phyloP scores from a whole-genome alignment of 1,140 invertebrate species.

The Trachymyrmex cornetzi region DNA sequence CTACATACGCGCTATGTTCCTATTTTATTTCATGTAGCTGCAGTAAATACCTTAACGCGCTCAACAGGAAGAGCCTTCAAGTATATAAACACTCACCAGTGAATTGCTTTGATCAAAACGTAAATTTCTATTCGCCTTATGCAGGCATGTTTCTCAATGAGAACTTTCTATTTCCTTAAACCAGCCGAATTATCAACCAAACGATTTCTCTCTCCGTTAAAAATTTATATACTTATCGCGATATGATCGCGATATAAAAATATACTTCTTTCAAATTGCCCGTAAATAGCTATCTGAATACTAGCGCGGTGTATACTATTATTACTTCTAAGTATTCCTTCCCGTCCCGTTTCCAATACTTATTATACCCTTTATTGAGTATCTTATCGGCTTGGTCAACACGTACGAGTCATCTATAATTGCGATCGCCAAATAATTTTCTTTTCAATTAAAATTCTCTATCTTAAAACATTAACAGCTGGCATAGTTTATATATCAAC shows the following conservation, averaged over 20 bases:
- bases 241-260: conserved; percentile 69
- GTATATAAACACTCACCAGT: neutral
- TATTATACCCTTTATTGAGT: conserved; percentile 49
- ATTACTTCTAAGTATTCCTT: conserved; percentile 50
- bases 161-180: conserved; percentile 32
- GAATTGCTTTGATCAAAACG: neutral
- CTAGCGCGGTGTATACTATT: conserved; percentile 59
- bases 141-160: conserved; percentile 16
- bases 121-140: neutral
- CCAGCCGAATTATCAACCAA: conserved; percentile 58
- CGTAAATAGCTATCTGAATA: conserved; percentile 60
- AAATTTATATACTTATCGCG: conserved; percentile 61
- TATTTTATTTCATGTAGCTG: conserved; percentile 40
- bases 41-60: conserved; percentile 1
- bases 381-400: conserved; percentile 55
- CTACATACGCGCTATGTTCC: conserved; percentile 22
- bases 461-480: conserved; percentile 48
- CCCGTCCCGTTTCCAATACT: conserved; percentile 28
- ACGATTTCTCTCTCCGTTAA: conserved; percentile 43
- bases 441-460: conserved; percentile 19
- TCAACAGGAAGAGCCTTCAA: conserved; percentile 11
- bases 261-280: conserved; percentile 63
- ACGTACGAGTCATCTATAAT: conserved; percentile 36
- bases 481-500: neutral
- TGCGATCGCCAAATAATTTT: conserved; percentile 38